phyloP scores from a whole-genome alignment of 1,140 invertebrate species.

The Nasonia giraulti region DNA sequence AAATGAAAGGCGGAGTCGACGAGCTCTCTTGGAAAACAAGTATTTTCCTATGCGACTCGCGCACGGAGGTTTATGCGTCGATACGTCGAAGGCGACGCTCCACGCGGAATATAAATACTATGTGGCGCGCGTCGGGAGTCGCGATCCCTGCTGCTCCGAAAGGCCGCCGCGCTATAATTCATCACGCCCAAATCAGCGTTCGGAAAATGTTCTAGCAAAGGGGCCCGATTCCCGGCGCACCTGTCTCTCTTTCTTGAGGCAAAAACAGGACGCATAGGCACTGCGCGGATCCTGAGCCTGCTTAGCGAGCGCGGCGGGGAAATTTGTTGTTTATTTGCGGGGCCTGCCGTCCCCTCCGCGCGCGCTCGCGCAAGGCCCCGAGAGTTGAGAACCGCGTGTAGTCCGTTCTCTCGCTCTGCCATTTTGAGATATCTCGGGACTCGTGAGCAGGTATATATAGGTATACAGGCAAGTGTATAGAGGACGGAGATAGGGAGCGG shows the following conservation, averaged over 20 bases:
- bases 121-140: no score
- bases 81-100: no score
- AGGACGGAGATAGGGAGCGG: no score
- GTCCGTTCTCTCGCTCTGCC: neutral
- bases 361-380: neutral
- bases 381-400: neutral
- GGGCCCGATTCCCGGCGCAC: neutral
- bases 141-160: neutral
- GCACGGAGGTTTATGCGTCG: neutral
- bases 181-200: slow-evolving; percentile 23
- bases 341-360: neutral
- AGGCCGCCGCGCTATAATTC: slow-evolving; percentile 14
- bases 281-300: neutral
- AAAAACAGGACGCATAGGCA: neutral
- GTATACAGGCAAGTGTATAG: neutral
- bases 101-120: neutral
- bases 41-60: neutral
- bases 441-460: neutral
- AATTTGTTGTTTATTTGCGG: neutral
- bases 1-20: neutral
- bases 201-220: neutral
- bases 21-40: neutral
- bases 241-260: neutral
- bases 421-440: neutral
- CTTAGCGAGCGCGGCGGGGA: neutral